Base-by-base conservation (phyloP, 2,113 vertebrate species). In the Xenopus laevis region DNA sequence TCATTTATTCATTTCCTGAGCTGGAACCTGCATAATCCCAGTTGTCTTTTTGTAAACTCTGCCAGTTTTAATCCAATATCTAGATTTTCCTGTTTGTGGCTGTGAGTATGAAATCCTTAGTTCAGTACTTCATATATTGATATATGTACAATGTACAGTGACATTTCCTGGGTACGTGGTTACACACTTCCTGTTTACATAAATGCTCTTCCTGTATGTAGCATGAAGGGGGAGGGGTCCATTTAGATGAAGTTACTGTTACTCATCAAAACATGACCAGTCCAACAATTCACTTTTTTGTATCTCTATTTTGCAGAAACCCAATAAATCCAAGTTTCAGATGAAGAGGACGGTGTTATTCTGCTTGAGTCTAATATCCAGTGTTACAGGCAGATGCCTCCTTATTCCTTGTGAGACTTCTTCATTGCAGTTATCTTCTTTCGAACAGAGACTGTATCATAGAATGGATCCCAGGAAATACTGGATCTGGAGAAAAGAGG, bases 401-500 rank as follows among this genome's bases (percentile, higher is more conserved):
- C 47, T 50, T 50, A 16, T 13, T 12, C 17, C 16, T 61, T 62
- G 23, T 62, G 58, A 45, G 81, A 90, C 30, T 91, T 87, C 80
- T 89, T 91, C 81, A 82, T 92, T 81, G 94, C 92, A n/a, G 96
- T 90, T 83, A 96, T 98, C 86, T 92, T 95, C 87, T 97, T 98
- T 60, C 94, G 89, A 15, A 93, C 85, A 4, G 95, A 93, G 16
- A 98, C 89, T 74, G 97, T 84, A 81, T 98, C 95, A 4, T 96
- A 98, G 88, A 98, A 98, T 1, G 97, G 97, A 77, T 96, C 91
- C 16, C 92, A 93, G 65, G 95, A 95, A 83, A 99, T 97, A 68
- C 95, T 98, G 15, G 94, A 95, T 72, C 97, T 99, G 85, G 76
- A 53, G 52, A 58, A 79, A 72, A 13, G 58, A 63, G 53, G 58